Evolutionary conservation across 2,888 invertebrate species (phyloP).

Genomic region (Scaptodrosophila latifasciaeformis): DNA sequence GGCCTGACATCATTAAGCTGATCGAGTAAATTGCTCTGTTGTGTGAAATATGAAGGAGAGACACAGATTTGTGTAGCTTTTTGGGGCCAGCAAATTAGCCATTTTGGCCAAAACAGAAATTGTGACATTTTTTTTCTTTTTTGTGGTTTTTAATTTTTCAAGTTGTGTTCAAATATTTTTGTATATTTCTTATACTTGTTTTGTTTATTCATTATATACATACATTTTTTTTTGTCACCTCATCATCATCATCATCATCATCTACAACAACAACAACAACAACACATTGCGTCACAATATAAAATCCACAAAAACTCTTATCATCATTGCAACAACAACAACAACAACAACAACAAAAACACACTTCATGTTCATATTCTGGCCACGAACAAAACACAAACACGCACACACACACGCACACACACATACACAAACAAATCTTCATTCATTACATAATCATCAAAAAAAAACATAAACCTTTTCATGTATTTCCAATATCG

Average conservation of each 20-base stretch:
- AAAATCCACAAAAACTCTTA: background rate
- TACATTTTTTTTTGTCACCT: slow-evolving; percentile 12
- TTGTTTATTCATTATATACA: slow-evolving; percentile 6
- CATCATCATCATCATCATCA: slow-evolving; percentile 17
- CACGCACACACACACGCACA: slow-evolving; percentile 18
- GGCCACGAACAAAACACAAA: slow-evolving; percentile 38
- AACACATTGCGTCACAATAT: slow-evolving; percentile 24
- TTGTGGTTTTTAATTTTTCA: no score
- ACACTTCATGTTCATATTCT: slow-evolving; percentile 33
- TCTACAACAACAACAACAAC: slow-evolving; percentile 15
- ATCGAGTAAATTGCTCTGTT: slow-evolving; percentile 39
- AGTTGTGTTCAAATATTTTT: no score
- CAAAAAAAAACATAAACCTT: slow-evolving; percentile 8
- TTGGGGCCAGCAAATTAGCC: slow-evolving; percentile 30
- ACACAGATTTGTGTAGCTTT: slow-evolving; percentile 16
- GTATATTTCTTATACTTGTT: background rate
- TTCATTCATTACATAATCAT: background rate
- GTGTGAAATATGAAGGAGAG: slow-evolving; percentile 55
- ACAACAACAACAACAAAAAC: slow-evolving; percentile 20
- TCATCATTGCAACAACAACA: slow-evolving; percentile 31
- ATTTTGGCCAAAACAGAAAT: slow-evolving; percentile 30
- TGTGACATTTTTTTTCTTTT: slow-evolving; percentile 44
- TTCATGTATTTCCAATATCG: slow-evolving; percentile 31
- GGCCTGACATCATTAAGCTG: slow-evolving; percentile 47
- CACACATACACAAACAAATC: no score